Evolutionary conservation across 2,888 invertebrate species (phyloP), one percentile per base, ranked within the genome.

Genomic region (Eulithis testata): DNA sequence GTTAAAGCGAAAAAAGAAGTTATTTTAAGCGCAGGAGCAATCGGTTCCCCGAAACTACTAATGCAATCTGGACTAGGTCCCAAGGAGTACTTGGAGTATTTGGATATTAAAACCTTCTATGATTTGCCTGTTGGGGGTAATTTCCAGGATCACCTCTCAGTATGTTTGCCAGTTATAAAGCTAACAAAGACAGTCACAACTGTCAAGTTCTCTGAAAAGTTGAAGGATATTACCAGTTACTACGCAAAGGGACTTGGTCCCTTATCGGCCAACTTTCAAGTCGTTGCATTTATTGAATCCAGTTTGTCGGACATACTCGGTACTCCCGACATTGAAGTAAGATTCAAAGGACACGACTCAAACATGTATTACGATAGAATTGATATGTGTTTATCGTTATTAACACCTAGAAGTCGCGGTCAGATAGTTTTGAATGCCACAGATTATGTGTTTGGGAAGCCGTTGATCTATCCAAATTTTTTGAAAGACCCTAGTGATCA

Each of bases 31-130:
- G 91, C 93, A 36, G 93, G 93, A 11, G 87, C 93, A 3, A 89
- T 93, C 37, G 92, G 91, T 70, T 84, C 90, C 40, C 91, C 93
- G 3, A 92, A 89, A 75, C 66, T 93, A 66, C 73, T 93, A 47
- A 93, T 93, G 93, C 88, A 89, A 65, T 93, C 93, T 44, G 93
- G 93, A 62, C 74, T 93, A 59, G 93, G 93, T 2, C 91, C 91
- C 12, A 89, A 78, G 61, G 91, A 91, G 12, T 93, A 93, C 60
- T 82, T 93, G 72, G 90, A 93, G 73, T 92, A 90, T 80, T 80
- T 93, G 76, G 83, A 86, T 73, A 80, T 92, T 31, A 82, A 81
- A 70, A 81, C 85, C 3, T 68, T 81, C 43, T 79, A 80, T 61
- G 89, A 92, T 77, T 80, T 93, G 57, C 90, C 92, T 0, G 91